Evolutionary conservation across 1,140 invertebrate species (phyloP).

Genomic region (Micrasema longulum): DNA sequence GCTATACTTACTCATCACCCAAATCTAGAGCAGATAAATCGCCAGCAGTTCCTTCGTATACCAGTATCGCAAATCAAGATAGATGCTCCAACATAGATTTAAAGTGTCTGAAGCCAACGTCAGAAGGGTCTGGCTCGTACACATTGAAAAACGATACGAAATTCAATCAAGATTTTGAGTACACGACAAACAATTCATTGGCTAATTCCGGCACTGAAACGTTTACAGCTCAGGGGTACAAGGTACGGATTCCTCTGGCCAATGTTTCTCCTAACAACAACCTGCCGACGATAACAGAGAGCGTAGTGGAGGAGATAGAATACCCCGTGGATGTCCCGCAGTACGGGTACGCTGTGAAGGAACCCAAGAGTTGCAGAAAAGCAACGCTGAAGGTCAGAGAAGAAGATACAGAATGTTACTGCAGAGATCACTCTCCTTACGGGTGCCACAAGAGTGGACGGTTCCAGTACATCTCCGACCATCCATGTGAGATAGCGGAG

Average conservation of each 20-base stretch:
- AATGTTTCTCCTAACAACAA: constrained; percentile 39
- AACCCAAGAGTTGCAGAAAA: constrained; percentile 41
- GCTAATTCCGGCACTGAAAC: constrained; percentile 31
- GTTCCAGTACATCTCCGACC: constrained; percentile 47
- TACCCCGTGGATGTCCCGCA: constrained; percentile 48
- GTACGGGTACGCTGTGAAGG: constrained; percentile 39
- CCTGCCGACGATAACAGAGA: constrained; percentile 50
- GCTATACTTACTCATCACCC: constrained; percentile 42
- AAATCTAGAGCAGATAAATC: constrained; percentile 43
- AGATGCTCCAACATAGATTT: constrained; percentile 40
- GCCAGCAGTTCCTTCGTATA: constrained; percentile 42
- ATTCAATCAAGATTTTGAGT: constrained; percentile 25
- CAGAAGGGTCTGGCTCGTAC: constrained; percentile 13
- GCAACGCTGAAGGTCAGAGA: constrained; percentile 35
- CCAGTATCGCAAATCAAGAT: constrained; percentile 46
- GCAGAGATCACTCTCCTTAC: constrained; percentile 37
- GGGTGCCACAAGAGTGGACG: constrained; percentile 33
- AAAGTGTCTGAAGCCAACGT: constrained; percentile 38
- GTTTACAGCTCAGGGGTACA: constrained; percentile 32
- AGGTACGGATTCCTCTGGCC: constrained; percentile 28
- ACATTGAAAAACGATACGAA: constrained; percentile 39
- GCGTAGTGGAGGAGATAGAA: constrained; percentile 46
- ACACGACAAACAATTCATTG: constrained; percentile 36
- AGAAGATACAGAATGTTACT: constrained; percentile 26
- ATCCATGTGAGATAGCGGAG: constrained; percentile 42